Base-by-base conservation (phyloP, 2,888 invertebrate genomes). In the Octodonta nipae region DNA sequence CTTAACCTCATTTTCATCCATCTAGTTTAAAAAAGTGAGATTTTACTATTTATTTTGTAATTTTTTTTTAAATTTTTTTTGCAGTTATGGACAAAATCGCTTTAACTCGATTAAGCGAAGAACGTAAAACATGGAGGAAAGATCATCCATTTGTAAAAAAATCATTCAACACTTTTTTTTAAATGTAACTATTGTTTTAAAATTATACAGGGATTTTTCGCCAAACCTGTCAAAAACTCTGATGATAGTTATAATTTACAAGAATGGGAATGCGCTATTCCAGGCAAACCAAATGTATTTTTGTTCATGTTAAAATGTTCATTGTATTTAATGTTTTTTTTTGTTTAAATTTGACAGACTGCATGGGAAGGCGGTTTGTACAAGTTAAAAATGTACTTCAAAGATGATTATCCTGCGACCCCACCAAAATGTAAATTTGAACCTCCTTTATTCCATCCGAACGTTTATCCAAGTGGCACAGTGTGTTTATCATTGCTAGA, bases 391-490 rank as follows among this genome's bases (percentile, higher is more conserved):
- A 96, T 98, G 95, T 83, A 93, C 47, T 98, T 98, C 67, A 96
- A 96, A 70, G 96, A 98, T 58, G 96, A 98, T 60, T 98, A 95
- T 58, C 96, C 98, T 5, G 92, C 93, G 33, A 92, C 92, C 52
- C 96, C 96, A 27, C 96, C 96, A 34, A 98, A 98, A 66, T 98
- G 96, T 70, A 95, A 95, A 70, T 98, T 96, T 66, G 96, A 98
- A 59, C 96, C 96, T 5, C 95, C 96, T 10, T 70, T 98, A 4
- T 98, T 98, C 61, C 96, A 98, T 59, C 96, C 96, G 1, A 98
- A 98, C 63, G 95, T 98, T 0, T 91, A 89, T 52, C 88, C 87
- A 31, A 73, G 75, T 30, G 92, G 92, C 33, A 91, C 91, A 2
- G 95, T 96, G 1, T 96, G 95, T 57, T 66, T 96, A 35, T 95